Conservation (phyloP, 1,140 invertebrate genomes). For the Drosophila subobscura region DNA sequence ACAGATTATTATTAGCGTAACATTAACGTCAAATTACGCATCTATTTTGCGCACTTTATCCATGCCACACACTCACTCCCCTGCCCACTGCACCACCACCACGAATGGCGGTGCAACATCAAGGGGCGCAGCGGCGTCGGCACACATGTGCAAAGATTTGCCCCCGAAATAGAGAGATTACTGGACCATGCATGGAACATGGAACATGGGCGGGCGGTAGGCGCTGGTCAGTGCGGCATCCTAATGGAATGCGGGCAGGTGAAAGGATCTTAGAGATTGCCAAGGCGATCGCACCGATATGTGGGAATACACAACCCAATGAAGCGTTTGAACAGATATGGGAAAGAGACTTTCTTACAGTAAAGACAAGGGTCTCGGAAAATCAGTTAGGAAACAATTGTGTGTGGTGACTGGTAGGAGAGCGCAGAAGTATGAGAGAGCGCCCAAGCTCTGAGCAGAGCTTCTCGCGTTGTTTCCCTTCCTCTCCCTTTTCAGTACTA, state of each 20-base stretch:
- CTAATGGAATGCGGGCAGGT: constrained; percentile 32
- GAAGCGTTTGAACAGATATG: constrained; percentile 18
- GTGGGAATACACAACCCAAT: constrained; percentile 16
- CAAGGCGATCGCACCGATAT: not conserved
- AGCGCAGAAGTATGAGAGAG: too few species aligned
- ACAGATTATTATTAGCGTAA: constrained; percentile 83
- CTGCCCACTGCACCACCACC: not conserved
- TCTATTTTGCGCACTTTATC: constrained; percentile 81
- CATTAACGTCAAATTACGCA: constrained; percentile 83
- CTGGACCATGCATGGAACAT: constrained; percentile 27
- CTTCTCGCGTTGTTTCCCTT: not conserved
- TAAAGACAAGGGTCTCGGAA: not conserved
- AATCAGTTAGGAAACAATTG: not conserved
- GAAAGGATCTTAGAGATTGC: constrained; percentile 11
- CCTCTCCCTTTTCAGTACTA: not conserved
- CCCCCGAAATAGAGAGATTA: constrained; percentile 13
- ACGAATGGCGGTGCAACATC: constrained; percentile 43
- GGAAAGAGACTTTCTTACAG: not conserved
- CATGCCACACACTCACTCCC: constrained; percentile 31
- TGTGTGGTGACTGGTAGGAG: not conserved
- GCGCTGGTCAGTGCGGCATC: constrained; percentile 39
- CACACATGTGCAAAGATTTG: constrained; percentile 6
- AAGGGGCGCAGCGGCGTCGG: constrained; percentile 4
- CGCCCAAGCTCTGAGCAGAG: too few species aligned
- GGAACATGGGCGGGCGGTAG: too few species aligned